Percentiles rank a stretch among this genome's conserved stretches.
These are phyloP conservation scores for Pristionchus maxplancki DNA, from an alignment of 2,888 invertebrate species.

Conservation along the genomic window DNA sequence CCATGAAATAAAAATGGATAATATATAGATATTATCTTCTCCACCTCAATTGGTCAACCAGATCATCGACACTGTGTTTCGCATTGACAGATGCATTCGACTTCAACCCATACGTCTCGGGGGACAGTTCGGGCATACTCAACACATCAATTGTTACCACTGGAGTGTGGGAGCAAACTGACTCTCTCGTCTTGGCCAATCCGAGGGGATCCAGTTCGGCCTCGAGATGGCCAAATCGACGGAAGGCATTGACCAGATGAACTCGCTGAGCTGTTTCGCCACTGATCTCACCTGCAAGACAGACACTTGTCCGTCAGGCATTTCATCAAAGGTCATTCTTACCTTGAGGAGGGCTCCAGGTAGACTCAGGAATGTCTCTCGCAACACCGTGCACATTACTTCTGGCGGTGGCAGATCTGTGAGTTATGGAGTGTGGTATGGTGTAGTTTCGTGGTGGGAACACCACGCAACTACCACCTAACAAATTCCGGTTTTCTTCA, in stretches of 20 bases:
- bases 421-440: no score
- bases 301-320: no score
- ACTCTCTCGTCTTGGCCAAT: conserved; percentile 61
- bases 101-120: conserved; percentile 67
- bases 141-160: not conserved
- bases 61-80: conserved; percentile 26
- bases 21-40: no score
- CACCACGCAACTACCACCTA: no score
- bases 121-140: conserved; percentile 71
- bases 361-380: conserved; percentile 64
- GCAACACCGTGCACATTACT: no score
- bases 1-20: no score
- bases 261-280: conserved; percentile 65
- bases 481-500: no score
- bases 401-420: no score
- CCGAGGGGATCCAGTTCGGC: conserved; percentile 75
- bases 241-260: conserved; percentile 75
- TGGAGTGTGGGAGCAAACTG: not conserved
- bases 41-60: conserved; percentile 40
- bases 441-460: no score
- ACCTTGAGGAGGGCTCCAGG: conserved; percentile 64
- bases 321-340: not conserved
- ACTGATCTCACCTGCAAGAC: conserved; percentile 57
- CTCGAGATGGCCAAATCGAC: conserved; percentile 73
- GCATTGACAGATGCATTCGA: conserved; percentile 57